Conservation (phyloP, 2,113 vertebrate species). For the Pachypanchax playfairii region DNA sequence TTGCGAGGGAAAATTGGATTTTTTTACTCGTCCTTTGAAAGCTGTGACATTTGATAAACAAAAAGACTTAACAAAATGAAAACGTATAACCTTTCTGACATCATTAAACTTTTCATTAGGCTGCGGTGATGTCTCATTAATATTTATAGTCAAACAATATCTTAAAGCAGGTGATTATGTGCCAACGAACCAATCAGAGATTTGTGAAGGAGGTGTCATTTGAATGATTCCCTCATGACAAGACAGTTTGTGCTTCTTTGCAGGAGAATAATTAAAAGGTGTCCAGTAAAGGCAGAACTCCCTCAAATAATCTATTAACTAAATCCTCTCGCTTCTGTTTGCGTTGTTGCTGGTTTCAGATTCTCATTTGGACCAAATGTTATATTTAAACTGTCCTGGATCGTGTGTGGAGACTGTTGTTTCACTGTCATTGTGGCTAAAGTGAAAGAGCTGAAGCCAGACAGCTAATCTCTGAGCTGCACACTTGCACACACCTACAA, state of each 20-base stretch:
- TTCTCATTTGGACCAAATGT: constrained; percentile 49
- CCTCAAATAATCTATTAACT: constrained; percentile 31
- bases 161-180: constrained; percentile 17
- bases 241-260: constrained; percentile 10
- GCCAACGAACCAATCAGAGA: neutral
- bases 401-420: constrained; percentile 57
- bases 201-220: neutral
- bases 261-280: constrained; percentile 1
- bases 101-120: constrained; percentile 38
- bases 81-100: constrained; percentile 27
- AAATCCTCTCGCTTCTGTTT: constrained; percentile 40
- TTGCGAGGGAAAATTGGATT: neutral
- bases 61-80: constrained; percentile 7
- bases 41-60: constrained; percentile 31
- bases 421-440: constrained; percentile 51
- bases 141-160: constrained; percentile 24
- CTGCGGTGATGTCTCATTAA: constrained; percentile 17
- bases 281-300: neutral
- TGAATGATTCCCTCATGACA: constrained; percentile 4
- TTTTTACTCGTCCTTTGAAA: constrained; percentile 1
- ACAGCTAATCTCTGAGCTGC: constrained; percentile 47
- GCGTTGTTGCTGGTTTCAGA: constrained; percentile 54
- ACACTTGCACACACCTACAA: neutral
- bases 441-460: constrained; percentile 46
- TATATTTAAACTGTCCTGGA: constrained; percentile 54